Conservation (phyloP, 2,797 vertebrate species). For the Falco naumanni region DNA sequence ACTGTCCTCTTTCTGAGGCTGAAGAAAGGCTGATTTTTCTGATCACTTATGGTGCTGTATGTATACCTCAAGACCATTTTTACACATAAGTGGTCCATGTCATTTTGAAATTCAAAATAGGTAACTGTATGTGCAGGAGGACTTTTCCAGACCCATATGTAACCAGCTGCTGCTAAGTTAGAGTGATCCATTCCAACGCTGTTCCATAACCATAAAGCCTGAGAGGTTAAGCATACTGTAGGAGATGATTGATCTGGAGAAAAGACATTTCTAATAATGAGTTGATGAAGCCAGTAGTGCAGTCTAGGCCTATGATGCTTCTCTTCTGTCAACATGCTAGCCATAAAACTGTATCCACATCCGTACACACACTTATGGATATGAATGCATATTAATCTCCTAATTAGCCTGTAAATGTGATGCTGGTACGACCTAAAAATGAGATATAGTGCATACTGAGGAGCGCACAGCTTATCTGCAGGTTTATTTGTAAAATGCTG, state of each 20-base stretch:
- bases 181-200: neutral
- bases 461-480: neutral
- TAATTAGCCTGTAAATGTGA: neutral
- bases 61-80: neutral
- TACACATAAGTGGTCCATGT: neutral
- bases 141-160: neutral
- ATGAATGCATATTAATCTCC: neutral
- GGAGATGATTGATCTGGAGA: neutral
- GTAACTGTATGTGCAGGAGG: neutral
- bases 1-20: neutral
- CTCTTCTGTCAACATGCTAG: neutral
- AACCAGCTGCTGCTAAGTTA: neutral
- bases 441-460: neutral
- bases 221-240: neutral
- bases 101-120: neutral
- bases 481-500: neutral
- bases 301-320: neutral
- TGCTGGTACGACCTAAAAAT: neutral
- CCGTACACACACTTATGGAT: neutral
- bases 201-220: neutral
- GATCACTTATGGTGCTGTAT: neutral
- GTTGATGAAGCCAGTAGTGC: neutral
- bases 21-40: neutral
- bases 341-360: neutral
- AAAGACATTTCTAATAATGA: neutral